Percentiles rank a stretch among this genome's conserved stretches.
Evolutionary conservation across 2,797 vertebrate species (phyloP).

Genomic region (Crocidura indochinensis): DNA sequence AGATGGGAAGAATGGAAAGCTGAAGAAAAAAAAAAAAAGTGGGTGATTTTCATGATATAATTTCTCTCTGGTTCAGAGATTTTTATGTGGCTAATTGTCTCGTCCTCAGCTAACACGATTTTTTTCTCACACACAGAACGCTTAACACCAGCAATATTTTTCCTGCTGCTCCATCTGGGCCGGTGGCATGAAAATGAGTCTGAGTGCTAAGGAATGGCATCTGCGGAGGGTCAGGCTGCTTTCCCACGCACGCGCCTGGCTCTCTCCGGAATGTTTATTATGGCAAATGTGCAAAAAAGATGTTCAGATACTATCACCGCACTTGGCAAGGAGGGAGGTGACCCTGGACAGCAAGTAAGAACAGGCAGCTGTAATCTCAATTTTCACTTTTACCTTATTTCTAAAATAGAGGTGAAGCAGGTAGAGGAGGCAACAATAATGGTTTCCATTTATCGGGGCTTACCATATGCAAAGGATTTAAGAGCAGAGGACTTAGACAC

Average conservation of each 20-base stretch:
- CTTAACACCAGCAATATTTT: neutral
- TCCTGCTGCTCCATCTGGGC: neutral
- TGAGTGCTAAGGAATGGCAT: neutral
- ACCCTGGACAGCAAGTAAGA: neutral
- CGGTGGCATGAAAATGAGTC: neutral
- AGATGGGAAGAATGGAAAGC: constrained; percentile 16
- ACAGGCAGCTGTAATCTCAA: neutral
- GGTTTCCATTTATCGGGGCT: neutral
- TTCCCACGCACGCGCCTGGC: accelerated
- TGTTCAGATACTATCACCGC: neutral
- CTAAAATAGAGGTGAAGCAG: neutral
- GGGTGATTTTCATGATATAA: neutral
- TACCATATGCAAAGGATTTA: neutral
- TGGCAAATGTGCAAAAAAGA: neutral
- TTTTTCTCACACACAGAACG: neutral
- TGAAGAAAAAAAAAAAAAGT: neutral
- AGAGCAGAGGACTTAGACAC: neutral
- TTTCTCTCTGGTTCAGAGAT: constrained; percentile 13
- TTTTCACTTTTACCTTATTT: neutral
- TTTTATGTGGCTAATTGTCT: constrained; percentile 49
- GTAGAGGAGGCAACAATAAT: neutral
- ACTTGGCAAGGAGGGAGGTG: neutral
- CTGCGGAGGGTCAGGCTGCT: constrained; percentile 6
- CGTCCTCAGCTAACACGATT: neutral
- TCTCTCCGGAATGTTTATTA: neutral